These are phyloP conservation scores for Hypomecis punctinalis DNA, from an alignment of 2,888 invertebrate genomes.

Conservation along the genomic window DNA sequence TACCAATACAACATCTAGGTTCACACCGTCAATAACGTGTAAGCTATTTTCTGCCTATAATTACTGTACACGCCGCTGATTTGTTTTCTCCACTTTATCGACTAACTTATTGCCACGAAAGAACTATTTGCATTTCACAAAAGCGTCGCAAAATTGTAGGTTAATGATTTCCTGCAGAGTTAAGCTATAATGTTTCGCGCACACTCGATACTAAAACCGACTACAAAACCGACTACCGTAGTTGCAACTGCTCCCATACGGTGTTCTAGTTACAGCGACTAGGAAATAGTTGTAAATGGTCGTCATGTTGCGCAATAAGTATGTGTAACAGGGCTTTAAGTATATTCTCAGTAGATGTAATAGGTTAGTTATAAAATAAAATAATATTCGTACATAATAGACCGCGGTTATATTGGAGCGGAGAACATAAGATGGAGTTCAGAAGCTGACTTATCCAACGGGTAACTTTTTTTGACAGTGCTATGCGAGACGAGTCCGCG, in stretches of 20 bases:
- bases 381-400: too few species aligned
- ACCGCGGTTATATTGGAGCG: too few species aligned
- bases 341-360: too few species aligned
- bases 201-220: constrained; percentile 18
- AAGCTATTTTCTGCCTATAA: constrained; percentile 10
- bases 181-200: constrained; percentile 38
- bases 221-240: constrained; percentile 3
- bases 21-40: neutral
- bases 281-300: constrained; percentile 3
- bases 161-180: constrained; percentile 67
- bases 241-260: constrained; percentile 1
- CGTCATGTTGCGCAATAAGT: neutral
- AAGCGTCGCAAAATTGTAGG: constrained; percentile 59
- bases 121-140: constrained; percentile 31
- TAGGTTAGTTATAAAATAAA: too few species aligned
- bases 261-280: constrained; percentile 30
- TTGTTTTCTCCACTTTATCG: constrained; percentile 19
- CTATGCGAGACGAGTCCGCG: too few species aligned
- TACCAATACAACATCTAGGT: neutral
- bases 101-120: constrained; percentile 14
- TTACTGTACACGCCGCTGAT: constrained; percentile 5
- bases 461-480: too few species aligned
- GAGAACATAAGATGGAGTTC: too few species aligned
- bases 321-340: too few species aligned
- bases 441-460: too few species aligned